Base-by-base conservation (phyloP, 2,797 vertebrate genomes). In the Leptodactylus fallax region DNA sequence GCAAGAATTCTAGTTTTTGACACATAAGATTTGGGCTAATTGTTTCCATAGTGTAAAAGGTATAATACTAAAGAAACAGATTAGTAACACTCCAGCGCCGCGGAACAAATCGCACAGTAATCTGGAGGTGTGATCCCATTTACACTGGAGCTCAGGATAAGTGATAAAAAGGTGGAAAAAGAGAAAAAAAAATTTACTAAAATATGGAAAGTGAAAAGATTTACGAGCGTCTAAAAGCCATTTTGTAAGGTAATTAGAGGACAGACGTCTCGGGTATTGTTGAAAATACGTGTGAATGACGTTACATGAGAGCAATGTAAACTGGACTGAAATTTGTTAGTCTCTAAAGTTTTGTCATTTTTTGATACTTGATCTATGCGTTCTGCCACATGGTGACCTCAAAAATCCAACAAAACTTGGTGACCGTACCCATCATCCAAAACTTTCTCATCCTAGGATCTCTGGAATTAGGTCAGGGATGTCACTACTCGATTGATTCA, bases 41-140 rank as follows among this genome's bases (percentile, higher is more conserved):
- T 77, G 5, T 53, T 77, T 77, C 49, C 21, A 23, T 21, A 51
- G 23, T 49, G 11, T 0, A 77, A 53, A 53, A 77, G 74, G 74
- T 77, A 77, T 51, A 77, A 77, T 23, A 53, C 74, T 53, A 51
- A 79, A 79, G 78, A 74, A 83, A 55, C 6, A 55, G 0, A 67
- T 83, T 78, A 82, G 61, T 51, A 25, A 69, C 72, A 58, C 58
- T 82, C 36, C 60, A 51, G 27, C 72, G 78, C 84, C 61, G 69
- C 61, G 14, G 25, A 67, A 53, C 36, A 60, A 65, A 86, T 17
- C 51, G 58, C 27, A 71, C 81, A 83, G 23, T 51, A 14, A 55
- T 51, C n/a, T 27, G 13, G 67, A 85, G 25, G 83, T 88, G 83
- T 88, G 84, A 86, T 81, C 55, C 88, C 84, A 86, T 89, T 86